Evolutionary conservation across 2,888 invertebrate genomes (phyloP).

Genomic region (Plebejus argus): DNA sequence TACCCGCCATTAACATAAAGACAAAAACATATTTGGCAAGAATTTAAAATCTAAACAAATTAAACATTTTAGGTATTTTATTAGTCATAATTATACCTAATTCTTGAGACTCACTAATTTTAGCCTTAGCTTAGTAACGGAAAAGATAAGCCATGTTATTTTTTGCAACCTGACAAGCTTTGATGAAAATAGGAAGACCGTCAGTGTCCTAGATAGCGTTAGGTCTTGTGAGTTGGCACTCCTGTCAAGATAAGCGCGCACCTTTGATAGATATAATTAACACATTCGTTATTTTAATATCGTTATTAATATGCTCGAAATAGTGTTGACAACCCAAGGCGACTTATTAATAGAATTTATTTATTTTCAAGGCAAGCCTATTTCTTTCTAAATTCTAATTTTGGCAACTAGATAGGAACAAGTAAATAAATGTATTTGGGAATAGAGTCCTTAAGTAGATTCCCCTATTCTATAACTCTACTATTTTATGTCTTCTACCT

Average conservation of each 20-base stretch:
- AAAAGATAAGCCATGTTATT: neutral
- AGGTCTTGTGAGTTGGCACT: neutral
- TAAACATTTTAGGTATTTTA: neutral
- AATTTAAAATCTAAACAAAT: slow-evolving; percentile 1
- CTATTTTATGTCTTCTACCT: neutral
- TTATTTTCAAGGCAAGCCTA: neutral
- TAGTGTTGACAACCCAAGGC: neutral
- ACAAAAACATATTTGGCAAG: neutral
- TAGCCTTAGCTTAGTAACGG: neutral
- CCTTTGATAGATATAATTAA: slow-evolving; percentile 9
- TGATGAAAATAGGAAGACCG: neutral
- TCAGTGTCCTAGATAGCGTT: neutral
- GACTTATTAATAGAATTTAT: neutral
- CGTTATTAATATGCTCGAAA: neutral
- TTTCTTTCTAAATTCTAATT: neutral
- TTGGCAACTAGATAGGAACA: neutral
- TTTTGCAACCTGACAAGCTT: neutral
- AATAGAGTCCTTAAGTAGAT: neutral
- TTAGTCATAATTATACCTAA: slow-evolving; percentile 6
- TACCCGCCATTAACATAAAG: neutral
- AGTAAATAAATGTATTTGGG: neutral
- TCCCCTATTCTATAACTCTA: neutral
- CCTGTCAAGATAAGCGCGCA: neutral
- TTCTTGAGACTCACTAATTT: neutral
- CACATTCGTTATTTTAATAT: slow-evolving; percentile 7